These are phyloP conservation scores for Mustela lutreola DNA, from an alignment of 2,113 vertebrate genomes.

Conservation along the genomic window DNA sequence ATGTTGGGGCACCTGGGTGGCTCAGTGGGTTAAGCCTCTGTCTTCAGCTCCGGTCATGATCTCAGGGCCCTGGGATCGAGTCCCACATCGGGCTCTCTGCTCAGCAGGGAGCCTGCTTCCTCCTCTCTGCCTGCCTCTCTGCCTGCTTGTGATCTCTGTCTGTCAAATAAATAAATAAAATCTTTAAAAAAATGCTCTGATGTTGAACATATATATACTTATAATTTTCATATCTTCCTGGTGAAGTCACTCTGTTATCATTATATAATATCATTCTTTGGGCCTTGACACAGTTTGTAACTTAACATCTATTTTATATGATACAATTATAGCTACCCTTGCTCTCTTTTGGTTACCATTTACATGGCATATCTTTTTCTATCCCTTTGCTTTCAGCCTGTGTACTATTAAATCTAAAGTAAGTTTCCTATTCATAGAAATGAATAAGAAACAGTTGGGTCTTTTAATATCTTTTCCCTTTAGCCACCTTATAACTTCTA, in stretches of 20 bases:
- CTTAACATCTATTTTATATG: neutral
- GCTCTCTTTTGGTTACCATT: neutral
- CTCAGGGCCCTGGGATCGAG: no score
- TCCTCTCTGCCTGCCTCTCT: no score
- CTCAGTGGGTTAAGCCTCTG: no score
- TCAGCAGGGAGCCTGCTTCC: no score
- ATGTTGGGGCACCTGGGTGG: neutral
- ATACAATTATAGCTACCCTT: neutral
- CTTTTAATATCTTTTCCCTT: neutral
- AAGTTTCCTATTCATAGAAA: neutral
- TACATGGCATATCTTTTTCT: neutral
- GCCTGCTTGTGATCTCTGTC: no score
- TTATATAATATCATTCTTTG: neutral
- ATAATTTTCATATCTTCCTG: neutral
- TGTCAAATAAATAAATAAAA: no score
- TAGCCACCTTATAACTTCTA: neutral
- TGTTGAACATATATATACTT: neutral
- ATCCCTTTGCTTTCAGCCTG: neutral
- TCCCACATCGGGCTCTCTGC: no score
- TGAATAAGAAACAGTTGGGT: neutral
- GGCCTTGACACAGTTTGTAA: neutral
- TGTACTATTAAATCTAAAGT: neutral
- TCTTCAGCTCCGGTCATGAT: no score
- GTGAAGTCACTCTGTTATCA: neutral
- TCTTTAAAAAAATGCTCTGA: neutral